Evolutionary conservation across 2,797 vertebrate genomes (phyloP).

Genomic region (Eulemur mongoz): DNA sequence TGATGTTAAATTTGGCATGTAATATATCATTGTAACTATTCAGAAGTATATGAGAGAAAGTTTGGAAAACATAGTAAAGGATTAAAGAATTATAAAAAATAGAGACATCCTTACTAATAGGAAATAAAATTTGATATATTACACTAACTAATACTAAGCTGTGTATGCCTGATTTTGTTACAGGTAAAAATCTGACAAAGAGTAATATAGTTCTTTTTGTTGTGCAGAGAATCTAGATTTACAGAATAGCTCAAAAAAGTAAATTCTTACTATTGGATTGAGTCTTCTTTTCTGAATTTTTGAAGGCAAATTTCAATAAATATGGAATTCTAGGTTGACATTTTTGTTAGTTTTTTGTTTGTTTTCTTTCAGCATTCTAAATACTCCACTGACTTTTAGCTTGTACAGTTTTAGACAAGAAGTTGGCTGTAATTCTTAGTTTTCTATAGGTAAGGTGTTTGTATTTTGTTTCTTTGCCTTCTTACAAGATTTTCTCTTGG

Average conservation of each 20-base stretch:
- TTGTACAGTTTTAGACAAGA: neutral
- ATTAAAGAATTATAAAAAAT: neutral
- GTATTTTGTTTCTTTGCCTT: neutral
- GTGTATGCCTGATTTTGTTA: neutral
- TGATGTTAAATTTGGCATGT: neutral
- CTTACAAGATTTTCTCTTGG: neutral
- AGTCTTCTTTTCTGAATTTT: neutral
- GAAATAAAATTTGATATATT: neutral
- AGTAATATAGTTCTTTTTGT: neutral
- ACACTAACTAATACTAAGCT: neutral
- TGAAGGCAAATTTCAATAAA: neutral
- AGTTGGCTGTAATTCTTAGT: neutral
- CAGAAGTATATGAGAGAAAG: neutral
- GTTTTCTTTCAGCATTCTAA: neutral
- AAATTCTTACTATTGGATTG: neutral
- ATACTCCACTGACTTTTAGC: neutral
- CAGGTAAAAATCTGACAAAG: neutral
- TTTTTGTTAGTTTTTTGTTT: neutral
- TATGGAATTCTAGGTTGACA: neutral
- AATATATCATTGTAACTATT: neutral
- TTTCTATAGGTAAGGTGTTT: neutral
- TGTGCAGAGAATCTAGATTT: neutral
- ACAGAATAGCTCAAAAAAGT: neutral
- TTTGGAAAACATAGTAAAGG: neutral
- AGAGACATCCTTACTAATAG: neutral